A percentile compares a stretch with the other conserved stretches of the same genome.
Evolutionary conservation across 2,888 invertebrate genomes (phyloP).

Genomic region (Pyrgus malvae): DNA sequence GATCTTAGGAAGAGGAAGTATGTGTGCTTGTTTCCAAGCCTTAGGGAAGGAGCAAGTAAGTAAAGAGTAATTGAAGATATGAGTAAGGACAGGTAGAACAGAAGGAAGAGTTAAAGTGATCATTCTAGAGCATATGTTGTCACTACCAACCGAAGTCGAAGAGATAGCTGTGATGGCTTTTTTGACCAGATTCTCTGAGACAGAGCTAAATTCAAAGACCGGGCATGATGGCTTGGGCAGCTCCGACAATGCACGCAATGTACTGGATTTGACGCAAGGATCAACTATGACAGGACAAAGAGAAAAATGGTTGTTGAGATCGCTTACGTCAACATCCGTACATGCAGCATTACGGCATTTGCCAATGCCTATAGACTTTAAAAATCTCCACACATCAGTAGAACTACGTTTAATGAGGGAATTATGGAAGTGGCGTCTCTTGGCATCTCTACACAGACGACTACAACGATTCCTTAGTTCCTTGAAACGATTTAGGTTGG

Average conservation of each 20-base stretch:
- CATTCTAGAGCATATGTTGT: neutral
- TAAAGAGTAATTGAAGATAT: conserved; percentile 1
- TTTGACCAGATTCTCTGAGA: neutral
- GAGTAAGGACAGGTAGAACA: neutral
- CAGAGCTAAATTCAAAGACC: neutral
- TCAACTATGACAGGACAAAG: neutral
- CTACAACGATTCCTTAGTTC: no score
- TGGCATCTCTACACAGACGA: no score
- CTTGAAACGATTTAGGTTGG: neutral
- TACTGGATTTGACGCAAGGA: neutral
- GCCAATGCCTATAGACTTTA: neutral
- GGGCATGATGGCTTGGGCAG: neutral
- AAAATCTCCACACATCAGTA: conserved; percentile 1
- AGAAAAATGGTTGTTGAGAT: neutral
- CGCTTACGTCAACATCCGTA: neutral
- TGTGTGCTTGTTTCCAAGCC: neutral
- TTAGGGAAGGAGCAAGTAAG: neutral
- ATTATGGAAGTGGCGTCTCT: neutral
- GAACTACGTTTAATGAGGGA: neutral
- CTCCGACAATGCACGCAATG: neutral
- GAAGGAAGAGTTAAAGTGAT: neutral
- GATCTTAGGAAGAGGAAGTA: neutral
- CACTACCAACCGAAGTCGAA: neutral
- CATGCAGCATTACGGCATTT: neutral
- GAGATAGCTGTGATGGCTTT: neutral